Conservation (phyloP, 2,113 vertebrate genomes). For the Bambusicola thoracicus region DNA sequence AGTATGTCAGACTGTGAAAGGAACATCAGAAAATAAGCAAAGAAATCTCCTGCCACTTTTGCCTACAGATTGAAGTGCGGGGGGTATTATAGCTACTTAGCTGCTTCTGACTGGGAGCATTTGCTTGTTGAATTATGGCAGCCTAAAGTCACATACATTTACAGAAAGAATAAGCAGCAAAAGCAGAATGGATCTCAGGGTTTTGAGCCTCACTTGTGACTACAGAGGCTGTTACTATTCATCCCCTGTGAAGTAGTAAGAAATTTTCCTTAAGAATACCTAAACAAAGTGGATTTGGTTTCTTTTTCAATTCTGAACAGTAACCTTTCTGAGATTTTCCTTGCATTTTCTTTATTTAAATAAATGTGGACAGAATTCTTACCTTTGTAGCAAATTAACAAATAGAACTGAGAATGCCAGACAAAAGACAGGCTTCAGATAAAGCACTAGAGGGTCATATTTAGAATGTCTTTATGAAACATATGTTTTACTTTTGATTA, state of each 20-base stretch:
- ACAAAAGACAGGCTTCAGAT: background rate
- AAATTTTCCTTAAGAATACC: background rate
- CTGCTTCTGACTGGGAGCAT: background rate
- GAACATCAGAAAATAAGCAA: background rate
- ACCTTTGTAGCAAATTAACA: background rate
- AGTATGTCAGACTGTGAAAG: background rate
- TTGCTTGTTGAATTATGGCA: background rate
- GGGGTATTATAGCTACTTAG: background rate
- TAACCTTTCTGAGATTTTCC: background rate
- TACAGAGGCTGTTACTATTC: background rate
- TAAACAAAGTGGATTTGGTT: background rate
- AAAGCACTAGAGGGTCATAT: background rate
- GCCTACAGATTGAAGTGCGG: fast-evolving
- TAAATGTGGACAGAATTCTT: background rate
- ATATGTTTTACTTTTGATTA: background rate
- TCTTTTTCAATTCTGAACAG: background rate
- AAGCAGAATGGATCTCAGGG: background rate
- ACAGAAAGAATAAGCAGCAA: background rate
- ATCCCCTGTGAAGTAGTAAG: background rate
- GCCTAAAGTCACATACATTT: background rate
- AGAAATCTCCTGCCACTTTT: background rate
- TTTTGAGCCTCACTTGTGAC: background rate
- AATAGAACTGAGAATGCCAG: background rate
- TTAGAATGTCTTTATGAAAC: background rate
- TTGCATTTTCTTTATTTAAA: background rate